phyloP scores from a whole-genome alignment of 1,140 invertebrate species.

The Pararge aegeria region DNA sequence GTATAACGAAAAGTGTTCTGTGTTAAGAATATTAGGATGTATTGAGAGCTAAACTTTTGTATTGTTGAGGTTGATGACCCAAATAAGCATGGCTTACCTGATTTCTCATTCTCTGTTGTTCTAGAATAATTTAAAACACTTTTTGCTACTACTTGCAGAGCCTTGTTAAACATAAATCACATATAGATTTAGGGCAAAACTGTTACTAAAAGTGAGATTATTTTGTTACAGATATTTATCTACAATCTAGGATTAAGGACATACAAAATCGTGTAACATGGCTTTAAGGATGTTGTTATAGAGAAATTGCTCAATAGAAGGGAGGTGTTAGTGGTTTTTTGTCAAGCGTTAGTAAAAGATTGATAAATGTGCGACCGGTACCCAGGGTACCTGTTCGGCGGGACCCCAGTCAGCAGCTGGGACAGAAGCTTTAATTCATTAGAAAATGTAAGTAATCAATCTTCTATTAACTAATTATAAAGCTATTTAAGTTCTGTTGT shows the following conservation, averaged over 20 bases:
- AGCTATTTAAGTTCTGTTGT: too few relatives aligned
- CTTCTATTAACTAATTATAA: too few relatives aligned
- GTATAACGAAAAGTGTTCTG: too few relatives aligned
- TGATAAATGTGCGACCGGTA: constrained; percentile 70
- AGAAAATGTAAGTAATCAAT: constrained; percentile 64
- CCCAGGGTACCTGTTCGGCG: constrained; percentile 64
- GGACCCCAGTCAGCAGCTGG: constrained; percentile 73
- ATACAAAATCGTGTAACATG: constrained; percentile 17
- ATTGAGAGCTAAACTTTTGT: background rate
- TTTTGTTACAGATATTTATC: constrained; percentile 16
- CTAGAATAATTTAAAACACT: background rate
- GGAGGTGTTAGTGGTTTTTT: constrained; percentile 33
- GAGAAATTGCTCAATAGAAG: constrained; percentile 35
- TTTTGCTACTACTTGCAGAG: too few relatives aligned
- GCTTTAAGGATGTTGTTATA: constrained; percentile 39
- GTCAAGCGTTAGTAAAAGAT: constrained; percentile 37
- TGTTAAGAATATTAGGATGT: too few relatives aligned
- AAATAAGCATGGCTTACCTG: constrained; percentile 12
- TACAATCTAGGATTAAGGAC: background rate
- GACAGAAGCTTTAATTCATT: constrained; percentile 69
- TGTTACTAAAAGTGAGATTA: too few relatives aligned
- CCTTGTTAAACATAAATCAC: too few relatives aligned
- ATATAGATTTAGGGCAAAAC: too few relatives aligned
- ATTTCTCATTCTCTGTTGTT: constrained; percentile 1
- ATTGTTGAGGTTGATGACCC: constrained; percentile 19